These are phyloP conservation scores for Yponomeuta evonymella DNA, from an alignment of 2,888 invertebrate species.

Conservation along the genomic window DNA sequence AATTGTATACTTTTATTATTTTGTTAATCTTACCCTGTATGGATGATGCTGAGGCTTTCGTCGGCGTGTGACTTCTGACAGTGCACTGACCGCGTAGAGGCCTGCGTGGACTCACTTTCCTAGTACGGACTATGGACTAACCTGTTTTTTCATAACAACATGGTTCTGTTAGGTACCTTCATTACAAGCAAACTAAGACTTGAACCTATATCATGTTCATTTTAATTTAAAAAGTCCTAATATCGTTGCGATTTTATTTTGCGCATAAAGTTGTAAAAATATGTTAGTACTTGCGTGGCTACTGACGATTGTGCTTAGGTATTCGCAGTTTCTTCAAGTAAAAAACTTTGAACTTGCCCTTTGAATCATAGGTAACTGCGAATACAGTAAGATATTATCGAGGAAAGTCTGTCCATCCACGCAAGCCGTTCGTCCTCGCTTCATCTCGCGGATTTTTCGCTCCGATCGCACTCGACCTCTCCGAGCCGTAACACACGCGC, in stretches of 20 bases:
- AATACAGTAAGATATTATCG: not conserved
- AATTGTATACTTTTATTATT: constrained; percentile 53
- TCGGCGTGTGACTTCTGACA: constrained; percentile 71
- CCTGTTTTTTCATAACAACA: constrained; percentile 43
- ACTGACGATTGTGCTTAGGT: not conserved
- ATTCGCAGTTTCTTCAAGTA: constrained; percentile 7
- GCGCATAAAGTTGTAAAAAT: not conserved
- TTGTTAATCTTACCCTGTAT: constrained; percentile 56
- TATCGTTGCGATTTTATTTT: not conserved
- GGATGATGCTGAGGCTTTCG: constrained; percentile 76
- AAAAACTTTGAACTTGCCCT: not conserved
- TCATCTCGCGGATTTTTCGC: constrained; percentile 56
- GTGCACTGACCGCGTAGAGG: constrained; percentile 71
- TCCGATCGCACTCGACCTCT: constrained; percentile 74
- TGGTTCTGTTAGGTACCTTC: not conserved
- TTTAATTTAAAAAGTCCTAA: not conserved
- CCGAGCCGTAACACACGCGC: constrained; percentile 44
- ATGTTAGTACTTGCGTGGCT: constrained; percentile 9
- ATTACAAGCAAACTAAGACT: not conserved
- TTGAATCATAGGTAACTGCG: not conserved
- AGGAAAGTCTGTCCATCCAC: constrained; percentile 10
- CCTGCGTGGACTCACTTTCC: constrained; percentile 63
- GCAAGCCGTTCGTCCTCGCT: constrained; percentile 44
- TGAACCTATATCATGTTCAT: not conserved
- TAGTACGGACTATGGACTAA: constrained; percentile 54